Evolutionary conservation across 2,797 vertebrate species (phyloP).

Genomic region (Dendrocincla fuliginosa): DNA sequence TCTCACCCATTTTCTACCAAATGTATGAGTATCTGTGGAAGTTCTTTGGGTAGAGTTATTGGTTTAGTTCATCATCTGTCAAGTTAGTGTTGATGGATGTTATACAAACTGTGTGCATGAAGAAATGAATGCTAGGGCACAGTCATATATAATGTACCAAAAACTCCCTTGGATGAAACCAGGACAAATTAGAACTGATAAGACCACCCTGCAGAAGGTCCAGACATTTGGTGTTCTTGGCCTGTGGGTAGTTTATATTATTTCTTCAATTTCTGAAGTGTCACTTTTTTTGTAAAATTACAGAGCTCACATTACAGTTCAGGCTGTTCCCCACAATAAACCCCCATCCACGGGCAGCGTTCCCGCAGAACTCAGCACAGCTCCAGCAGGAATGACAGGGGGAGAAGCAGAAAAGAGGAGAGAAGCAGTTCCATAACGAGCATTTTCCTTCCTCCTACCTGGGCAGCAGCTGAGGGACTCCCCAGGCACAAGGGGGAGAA

Average conservation of each 20-base stretch:
- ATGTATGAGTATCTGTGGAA: neutral
- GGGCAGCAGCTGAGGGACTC: neutral
- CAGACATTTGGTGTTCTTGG: neutral
- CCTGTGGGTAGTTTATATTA: neutral
- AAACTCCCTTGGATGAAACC: neutral
- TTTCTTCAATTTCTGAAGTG: neutral
- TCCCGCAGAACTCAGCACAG: neutral
- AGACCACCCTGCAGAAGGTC: neutral
- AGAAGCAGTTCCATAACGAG: neutral
- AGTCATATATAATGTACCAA: neutral
- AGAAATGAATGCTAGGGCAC: neutral
- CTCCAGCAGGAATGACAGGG: neutral
- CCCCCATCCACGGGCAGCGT: neutral
- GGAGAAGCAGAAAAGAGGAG: neutral
- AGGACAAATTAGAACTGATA: neutral
- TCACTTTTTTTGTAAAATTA: neutral
- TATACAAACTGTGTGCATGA: neutral
- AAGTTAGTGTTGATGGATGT: neutral
- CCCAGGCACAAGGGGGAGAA: neutral
- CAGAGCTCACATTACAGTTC: neutral
- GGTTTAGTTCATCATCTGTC: neutral
- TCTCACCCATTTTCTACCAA: neutral
- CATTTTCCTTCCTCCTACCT: neutral
- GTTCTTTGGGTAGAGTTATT: neutral
- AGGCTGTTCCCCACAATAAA: neutral